Evolutionary conservation across 1,140 invertebrate genomes (phyloP), one percentile per base, ranked within the genome.

Genomic region (Druon quercuslanigerum): DNA sequence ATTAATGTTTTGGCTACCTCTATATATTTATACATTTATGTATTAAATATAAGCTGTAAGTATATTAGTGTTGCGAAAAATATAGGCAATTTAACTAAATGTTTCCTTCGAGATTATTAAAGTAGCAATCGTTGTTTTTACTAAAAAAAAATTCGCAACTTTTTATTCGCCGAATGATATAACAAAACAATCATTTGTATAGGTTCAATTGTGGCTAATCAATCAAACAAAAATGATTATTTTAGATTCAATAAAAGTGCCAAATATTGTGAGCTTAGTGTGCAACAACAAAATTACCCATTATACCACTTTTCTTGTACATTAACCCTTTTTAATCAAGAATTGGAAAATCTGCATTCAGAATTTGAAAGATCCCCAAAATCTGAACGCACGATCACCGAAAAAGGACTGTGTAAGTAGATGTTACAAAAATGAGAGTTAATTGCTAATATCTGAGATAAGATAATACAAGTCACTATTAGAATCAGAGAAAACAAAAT

Each of bases 171-270:
- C 60, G 2, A 16, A 54, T 17, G 6, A 9, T 11, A n/a, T 1
- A 54, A 54, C 0, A 54, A 54, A 54, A 54, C 16, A 19, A 54
- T n/a, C 1, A 17, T 17, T 54, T 7, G 8, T 54, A 0, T 17
- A 73, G n/a, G 60, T 72, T 56, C 16, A 74, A 71, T 56, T 72
- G 51, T 82, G 57, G 46, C 54, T 51, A 50, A 19, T 77, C 40
- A 20, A 75, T 57, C 75, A n/a, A 77, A 46, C 14, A 52, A 71
- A 75, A 74, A 54, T 52, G 54, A 74, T 51, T 33, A 51, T 72
- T 75, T 72, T 74, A 81, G 70, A 51, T 70, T 71, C n/a, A 78
- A 82, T 83, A 83, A 82, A 80, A 83, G 83, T 84, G 83, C 83
- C 83, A 84, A 84, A 83, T 84, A 82, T 83, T 82, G 75, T 78